A percentile compares a stretch with the other conserved stretches of the same genome.
These are phyloP conservation scores for Coccyzus lansbergi DNA, from an alignment of 2,797 vertebrate genomes.

Conservation along the genomic window DNA sequence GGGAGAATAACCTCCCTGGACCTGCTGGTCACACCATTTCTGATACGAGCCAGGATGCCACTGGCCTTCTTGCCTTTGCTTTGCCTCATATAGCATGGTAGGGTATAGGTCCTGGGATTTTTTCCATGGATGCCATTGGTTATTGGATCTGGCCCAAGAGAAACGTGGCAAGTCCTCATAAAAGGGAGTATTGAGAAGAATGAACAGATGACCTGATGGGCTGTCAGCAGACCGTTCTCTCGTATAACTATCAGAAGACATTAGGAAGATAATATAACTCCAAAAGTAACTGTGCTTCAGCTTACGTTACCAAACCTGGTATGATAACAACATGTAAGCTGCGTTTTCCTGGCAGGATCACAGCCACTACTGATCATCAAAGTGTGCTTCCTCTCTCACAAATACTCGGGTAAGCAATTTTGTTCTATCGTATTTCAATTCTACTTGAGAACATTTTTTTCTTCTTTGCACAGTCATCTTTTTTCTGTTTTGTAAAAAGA, in stretches of 20 bases:
- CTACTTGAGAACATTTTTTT: not conserved
- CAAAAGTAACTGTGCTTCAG: not conserved
- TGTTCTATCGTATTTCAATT: not conserved
- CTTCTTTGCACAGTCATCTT: not conserved
- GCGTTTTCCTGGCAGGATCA: not conserved
- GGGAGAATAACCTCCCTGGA: too few relatives aligned
- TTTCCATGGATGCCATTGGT: not conserved
- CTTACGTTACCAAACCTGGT: not conserved
- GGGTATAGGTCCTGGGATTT: not conserved
- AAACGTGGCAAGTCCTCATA: not conserved
- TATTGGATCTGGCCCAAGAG: not conserved
- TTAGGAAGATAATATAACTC: not conserved
- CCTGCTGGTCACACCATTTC: too few relatives aligned
- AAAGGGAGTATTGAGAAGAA: not conserved
- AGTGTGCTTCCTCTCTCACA: not conserved
- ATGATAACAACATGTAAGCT: not conserved
- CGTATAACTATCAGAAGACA: not conserved
- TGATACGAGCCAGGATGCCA: too few relatives aligned
- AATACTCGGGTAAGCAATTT: not conserved
- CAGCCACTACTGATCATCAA: not conserved
- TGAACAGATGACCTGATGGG: fast-evolving
- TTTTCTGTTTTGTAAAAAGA: not conserved
- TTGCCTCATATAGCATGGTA: not conserved
- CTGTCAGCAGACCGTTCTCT: not conserved
- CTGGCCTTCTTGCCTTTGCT: too few relatives aligned